Conservation (phyloP, 2,113 vertebrate genomes). For the Gymnocephalus cernua region DNA sequence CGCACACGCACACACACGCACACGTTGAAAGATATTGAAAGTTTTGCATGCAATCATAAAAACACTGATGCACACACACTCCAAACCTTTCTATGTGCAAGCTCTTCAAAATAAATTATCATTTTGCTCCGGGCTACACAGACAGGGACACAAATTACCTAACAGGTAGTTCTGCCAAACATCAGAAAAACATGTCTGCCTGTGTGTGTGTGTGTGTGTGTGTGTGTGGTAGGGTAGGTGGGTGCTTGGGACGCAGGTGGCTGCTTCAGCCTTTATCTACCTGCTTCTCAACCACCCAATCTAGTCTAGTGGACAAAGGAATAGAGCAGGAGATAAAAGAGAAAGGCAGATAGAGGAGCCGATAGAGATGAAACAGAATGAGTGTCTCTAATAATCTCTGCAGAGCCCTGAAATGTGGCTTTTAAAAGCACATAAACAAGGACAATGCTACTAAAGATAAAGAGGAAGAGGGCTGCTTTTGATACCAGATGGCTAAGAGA, state of each 20-base stretch:
- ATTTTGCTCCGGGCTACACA: slow-evolving; percentile 65
- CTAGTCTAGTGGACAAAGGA: slow-evolving; percentile 60
- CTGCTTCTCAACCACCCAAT: slow-evolving; percentile 64
- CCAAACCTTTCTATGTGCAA: slow-evolving; percentile 4
- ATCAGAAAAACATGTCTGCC: slow-evolving; percentile 2
- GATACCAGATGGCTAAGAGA: slow-evolving; percentile 16
- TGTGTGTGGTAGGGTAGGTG: slow-evolving; percentile 1
- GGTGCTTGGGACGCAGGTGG: slow-evolving; percentile 52
- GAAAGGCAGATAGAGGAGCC: slow-evolving; percentile 30
- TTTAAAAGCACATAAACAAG: slow-evolving; percentile 60
- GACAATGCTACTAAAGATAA: slow-evolving; percentile 33
- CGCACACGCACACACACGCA: not conserved
- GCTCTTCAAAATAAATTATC: slow-evolving; percentile 69
- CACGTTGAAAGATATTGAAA: not conserved
- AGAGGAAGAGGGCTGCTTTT: slow-evolving; percentile 35
- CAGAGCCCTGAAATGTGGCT: slow-evolving; percentile 44
- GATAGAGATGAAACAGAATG: slow-evolving; percentile 61
- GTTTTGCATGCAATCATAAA: not conserved
- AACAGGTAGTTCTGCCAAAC: slow-evolving; percentile 56
- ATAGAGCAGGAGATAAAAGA: slow-evolving; percentile 57
- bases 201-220: not conserved
- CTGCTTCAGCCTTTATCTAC: slow-evolving; percentile 67
- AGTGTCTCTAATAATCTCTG: slow-evolving; percentile 66
- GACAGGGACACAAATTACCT: slow-evolving; percentile 73
- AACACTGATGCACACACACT: slow-evolving; percentile 1